phyloP scores from a whole-genome alignment of 1,140 invertebrate genomes.

The Cydia pomonella region DNA sequence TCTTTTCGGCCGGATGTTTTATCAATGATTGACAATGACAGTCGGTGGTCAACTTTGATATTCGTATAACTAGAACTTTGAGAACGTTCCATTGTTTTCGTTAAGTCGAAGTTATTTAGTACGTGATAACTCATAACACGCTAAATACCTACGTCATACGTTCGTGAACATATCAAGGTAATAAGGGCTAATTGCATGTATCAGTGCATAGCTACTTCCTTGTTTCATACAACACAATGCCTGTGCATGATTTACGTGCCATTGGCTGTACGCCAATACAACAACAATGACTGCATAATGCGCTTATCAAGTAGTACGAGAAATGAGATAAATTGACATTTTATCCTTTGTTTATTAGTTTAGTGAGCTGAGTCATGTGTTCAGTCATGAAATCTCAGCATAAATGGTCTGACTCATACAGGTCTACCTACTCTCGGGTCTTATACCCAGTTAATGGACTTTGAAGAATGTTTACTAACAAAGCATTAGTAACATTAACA shows the following conservation, averaged over 20 bases:
- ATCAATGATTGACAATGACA: conserved; percentile 27
- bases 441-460: conserved; percentile 11
- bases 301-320: conserved; percentile 39
- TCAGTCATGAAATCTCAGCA: conserved; percentile 31
- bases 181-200: conserved; percentile 49
- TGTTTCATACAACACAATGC: conserved; percentile 40
- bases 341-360: conserved; percentile 55
- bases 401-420: conserved; percentile 36
- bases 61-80: conserved; percentile 1
- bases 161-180: conserved; percentile 58
- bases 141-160: conserved; percentile 41
- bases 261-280: conserved; percentile 63
- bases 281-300: conserved; percentile 41
- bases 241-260: conserved; percentile 48
- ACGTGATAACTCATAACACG: conserved; percentile 45
- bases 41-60: conserved; percentile 22
- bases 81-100: conserved; percentile 46
- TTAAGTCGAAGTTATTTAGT: conserved; percentile 39
- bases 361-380: conserved; percentile 57
- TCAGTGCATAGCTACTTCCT: conserved; percentile 47
- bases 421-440: background rate
- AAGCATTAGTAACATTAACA: conserved; percentile 23
- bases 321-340: conserved; percentile 36
- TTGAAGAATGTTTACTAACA: conserved; percentile 26
- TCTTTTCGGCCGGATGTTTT: conserved; percentile 12